Base-by-base conservation (phyloP, 2,797 vertebrate species). In the Periophthalmus magnuspinnatus region DNA sequence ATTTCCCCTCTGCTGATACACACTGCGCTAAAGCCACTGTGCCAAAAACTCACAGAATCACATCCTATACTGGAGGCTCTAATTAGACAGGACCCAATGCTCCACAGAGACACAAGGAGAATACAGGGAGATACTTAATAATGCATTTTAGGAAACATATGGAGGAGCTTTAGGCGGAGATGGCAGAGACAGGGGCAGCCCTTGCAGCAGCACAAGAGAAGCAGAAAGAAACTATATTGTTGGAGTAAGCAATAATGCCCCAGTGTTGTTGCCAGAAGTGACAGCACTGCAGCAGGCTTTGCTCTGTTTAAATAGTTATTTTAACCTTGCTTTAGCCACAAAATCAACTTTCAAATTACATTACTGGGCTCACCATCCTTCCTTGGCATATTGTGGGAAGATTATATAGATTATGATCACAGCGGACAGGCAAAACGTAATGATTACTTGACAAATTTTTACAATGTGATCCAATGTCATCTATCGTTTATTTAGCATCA, bases 51-150 rank as follows among this genome's bases (percentile, higher is more conserved):
- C 67, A 84, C 86, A 89, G 88, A 89, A 88, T 86, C 90, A 88
- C 85, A 87, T 91, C 87, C 88, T 89, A 85, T 83, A 90, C 88
- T 71, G 65, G 80, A 84, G 90, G 86, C 88, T 90, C 90, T 92
- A 91, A 93, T 94, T 92, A 94, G 86, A 89, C 91, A 88, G 88
- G 85, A 85, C 85, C 34, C 61, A 84, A 84, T 33, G 64, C 79
- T 84, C 84, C 72, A 77, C 80, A 81, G 86, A 84, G 78, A 69
- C 48, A 33, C 33, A 57, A 22, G 70, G 67, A 78, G 72, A 74
- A 65, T 66, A 66, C 64, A 76, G 22, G 68, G 59, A 74, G 67
- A 32, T 71, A 77, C 70, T 90, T 83, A 86, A 86, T 85, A 86
- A 86, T 86, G 79, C 19, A 77, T 84, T 82, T 77, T 67, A 78